Evolutionary conservation across 2,113 vertebrate genomes (phyloP).

Genomic region (Anolis carolinensis): DNA sequence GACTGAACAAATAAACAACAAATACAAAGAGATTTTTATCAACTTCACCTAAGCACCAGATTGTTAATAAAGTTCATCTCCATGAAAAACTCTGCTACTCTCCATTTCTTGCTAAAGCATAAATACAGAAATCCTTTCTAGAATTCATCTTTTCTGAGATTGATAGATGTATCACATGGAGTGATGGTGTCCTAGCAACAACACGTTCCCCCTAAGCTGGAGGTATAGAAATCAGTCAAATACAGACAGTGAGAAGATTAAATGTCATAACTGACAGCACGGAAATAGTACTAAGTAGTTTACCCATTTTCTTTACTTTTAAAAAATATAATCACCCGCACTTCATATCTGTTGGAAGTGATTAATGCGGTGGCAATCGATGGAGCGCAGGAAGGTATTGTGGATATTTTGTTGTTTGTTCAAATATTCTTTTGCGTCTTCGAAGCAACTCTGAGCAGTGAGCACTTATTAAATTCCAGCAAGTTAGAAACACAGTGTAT

Average conservation of each 20-base stretch:
- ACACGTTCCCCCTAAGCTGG: constrained; percentile 56
- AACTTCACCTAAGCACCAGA: constrained; percentile 9
- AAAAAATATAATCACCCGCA: constrained; percentile 24
- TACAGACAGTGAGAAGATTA: constrained; percentile 67
- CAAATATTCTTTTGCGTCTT: background rate
- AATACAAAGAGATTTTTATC: constrained; percentile 5
- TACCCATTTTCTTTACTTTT: constrained; percentile 32
- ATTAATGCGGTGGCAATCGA: constrained; percentile 56
- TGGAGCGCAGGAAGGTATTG: constrained; percentile 23
- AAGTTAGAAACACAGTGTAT: background rate
- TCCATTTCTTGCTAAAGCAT: constrained; percentile 21
- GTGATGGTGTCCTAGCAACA: constrained; percentile 69
- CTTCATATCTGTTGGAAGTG: constrained; percentile 53
- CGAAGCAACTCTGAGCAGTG: background rate
- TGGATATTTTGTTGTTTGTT: background rate
- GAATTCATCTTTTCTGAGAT: constrained; percentile 30
- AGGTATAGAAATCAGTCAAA: constrained; percentile 69
- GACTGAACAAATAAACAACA: too few relatives aligned
- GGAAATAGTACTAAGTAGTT: constrained; percentile 59
- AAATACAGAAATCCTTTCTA: constrained; percentile 37
- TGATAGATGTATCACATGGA: constrained; percentile 48
- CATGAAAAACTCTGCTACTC: background rate
- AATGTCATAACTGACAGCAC: constrained; percentile 67
- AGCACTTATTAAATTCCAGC: background rate
- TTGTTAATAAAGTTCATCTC: constrained; percentile 14